Evolutionary conservation across 30 jellyfish, hydroid and myxozoan genomes (phyloP).

Genomic region (Chrysaora quinquecirrha): DNA sequence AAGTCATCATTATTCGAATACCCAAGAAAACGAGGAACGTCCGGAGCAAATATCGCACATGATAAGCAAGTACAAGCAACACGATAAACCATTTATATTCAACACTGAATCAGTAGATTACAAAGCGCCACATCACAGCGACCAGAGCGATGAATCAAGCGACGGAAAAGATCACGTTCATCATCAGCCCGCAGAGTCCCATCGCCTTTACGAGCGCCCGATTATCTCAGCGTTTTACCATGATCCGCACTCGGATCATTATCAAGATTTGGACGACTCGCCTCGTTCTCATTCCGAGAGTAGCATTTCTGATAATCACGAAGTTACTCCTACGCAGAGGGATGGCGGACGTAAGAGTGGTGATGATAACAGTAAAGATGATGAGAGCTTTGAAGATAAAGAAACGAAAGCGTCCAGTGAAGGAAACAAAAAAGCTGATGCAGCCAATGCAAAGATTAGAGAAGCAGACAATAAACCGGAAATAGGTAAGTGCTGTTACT

Average conservation of each 20-base stretch:
- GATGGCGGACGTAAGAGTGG: slow-evolving; percentile 43
- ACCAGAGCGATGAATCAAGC: slow-evolving; percentile 20
- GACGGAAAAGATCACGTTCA: slow-evolving; percentile 46
- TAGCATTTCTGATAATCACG: slow-evolving; percentile 18
- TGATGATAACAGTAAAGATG: neutral
- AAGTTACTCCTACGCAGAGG: slow-evolving; percentile 69
- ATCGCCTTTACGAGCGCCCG: slow-evolving; percentile 43
- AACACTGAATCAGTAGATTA: slow-evolving; percentile 76
- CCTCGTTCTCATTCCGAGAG: slow-evolving; percentile 42
- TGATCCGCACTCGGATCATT: slow-evolving; percentile 6
- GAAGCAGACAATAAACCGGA: slow-evolving; percentile 42
- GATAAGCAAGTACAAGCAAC: slow-evolving; percentile 45
- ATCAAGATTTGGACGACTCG: slow-evolving; percentile 33
- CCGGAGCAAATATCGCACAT: slow-evolving; percentile 57
- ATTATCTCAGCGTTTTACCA: slow-evolving; percentile 50
- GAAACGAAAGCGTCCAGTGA: slow-evolving; percentile 11
- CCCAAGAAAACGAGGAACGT: slow-evolving; percentile 6
- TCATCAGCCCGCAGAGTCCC: slow-evolving; percentile 14
- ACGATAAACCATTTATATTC: slow-evolving; percentile 65
- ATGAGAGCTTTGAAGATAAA: neutral
- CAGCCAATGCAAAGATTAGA: neutral
- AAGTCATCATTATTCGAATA: neutral
- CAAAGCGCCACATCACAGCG: slow-evolving; percentile 50
- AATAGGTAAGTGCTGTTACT: slow-evolving; percentile 35
- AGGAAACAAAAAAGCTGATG: neutral